These are phyloP conservation scores for Acheta domesticus DNA, from an alignment of 2,888 invertebrate genomes.

Conservation along the genomic window DNA sequence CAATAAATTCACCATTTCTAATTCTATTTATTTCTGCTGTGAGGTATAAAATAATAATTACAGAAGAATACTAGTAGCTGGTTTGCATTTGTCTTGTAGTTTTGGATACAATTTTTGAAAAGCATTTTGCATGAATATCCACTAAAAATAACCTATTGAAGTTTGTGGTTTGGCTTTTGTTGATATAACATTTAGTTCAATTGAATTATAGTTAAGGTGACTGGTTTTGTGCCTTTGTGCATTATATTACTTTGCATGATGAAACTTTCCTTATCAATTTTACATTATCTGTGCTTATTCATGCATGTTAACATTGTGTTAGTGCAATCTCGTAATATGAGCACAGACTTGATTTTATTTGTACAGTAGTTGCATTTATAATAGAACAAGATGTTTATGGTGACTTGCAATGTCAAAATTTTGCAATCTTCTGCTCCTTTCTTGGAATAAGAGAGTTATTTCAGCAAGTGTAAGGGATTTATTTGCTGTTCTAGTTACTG, in stretches of 20 bases:
- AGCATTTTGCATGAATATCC: slow-evolving; percentile 20
- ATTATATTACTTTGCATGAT: slow-evolving; percentile 11
- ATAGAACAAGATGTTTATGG: background rate
- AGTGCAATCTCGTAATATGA: background rate
- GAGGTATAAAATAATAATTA: background rate
- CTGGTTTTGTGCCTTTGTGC: slow-evolving; percentile 34
- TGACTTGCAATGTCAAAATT: background rate
- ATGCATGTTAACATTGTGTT: slow-evolving; percentile 27
- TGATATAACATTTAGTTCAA: slow-evolving; percentile 18
- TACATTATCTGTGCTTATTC: slow-evolving; percentile 27
- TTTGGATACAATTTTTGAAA: background rate
- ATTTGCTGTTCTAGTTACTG: slow-evolving; percentile 83
- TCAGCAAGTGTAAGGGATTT: background rate
- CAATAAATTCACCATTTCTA: too few relatives aligned
- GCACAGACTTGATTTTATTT: slow-evolving; percentile 19
- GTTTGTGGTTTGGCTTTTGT: slow-evolving; percentile 22
- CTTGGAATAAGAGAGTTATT: background rate
- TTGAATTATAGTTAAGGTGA: slow-evolving; percentile 31
- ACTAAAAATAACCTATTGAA: slow-evolving; percentile 18
- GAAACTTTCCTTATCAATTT: slow-evolving; percentile 11
- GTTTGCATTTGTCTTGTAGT: slow-evolving; percentile 19
- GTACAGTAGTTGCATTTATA: slow-evolving; percentile 21
- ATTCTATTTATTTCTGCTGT: background rate
- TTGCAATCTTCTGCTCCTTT: background rate
- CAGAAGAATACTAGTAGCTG: background rate